A percentile compares a stretch with the other conserved stretches of the same genome.
Conservation (phyloP, 2,888 invertebrate genomes). For the Diabrotica balteata region DNA sequence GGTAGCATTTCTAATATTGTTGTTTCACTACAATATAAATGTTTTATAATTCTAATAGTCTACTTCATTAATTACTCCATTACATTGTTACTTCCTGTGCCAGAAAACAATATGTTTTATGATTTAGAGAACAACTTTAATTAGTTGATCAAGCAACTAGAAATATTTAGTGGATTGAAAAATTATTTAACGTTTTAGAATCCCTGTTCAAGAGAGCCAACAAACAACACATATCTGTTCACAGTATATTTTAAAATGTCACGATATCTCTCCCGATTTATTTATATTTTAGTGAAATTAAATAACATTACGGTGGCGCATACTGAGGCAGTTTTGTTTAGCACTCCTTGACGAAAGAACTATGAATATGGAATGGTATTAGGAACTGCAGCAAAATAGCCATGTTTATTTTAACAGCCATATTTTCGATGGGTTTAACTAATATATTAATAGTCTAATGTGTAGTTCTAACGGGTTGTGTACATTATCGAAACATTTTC, state of each 20-base stretch:
- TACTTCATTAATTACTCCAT: no score
- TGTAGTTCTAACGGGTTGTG: neutral
- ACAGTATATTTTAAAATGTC: conserved; percentile 55
- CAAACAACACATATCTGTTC: conserved; percentile 53
- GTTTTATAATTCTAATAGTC: no score
- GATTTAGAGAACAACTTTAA: no score
- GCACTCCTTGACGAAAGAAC: conserved; percentile 45
- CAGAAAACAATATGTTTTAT: no score
- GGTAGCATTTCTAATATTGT: no score
- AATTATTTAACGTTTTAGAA: conserved; percentile 33
- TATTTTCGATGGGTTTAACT: conserved; percentile 1
- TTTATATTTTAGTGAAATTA: conserved; percentile 53
- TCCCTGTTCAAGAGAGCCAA: conserved; percentile 38
- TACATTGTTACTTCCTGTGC: no score
- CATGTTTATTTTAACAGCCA: conserved; percentile 10
- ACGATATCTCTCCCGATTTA: conserved; percentile 51
- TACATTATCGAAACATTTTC: conserved; percentile 7
- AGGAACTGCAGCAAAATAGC: conserved; percentile 29
- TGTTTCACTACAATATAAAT: no score
- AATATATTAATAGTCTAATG: conserved; percentile 5
- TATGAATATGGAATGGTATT: conserved; percentile 45
- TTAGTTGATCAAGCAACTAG: no score
- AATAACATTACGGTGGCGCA: conserved; percentile 42
- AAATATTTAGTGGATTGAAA: no score
- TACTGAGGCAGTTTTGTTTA: conserved; percentile 26